A percentile compares a stretch with the other conserved stretches of the same genome.
Evolutionary conservation across 2,797 vertebrate species (phyloP).

Genomic region (Mionectes olivaceus): DNA sequence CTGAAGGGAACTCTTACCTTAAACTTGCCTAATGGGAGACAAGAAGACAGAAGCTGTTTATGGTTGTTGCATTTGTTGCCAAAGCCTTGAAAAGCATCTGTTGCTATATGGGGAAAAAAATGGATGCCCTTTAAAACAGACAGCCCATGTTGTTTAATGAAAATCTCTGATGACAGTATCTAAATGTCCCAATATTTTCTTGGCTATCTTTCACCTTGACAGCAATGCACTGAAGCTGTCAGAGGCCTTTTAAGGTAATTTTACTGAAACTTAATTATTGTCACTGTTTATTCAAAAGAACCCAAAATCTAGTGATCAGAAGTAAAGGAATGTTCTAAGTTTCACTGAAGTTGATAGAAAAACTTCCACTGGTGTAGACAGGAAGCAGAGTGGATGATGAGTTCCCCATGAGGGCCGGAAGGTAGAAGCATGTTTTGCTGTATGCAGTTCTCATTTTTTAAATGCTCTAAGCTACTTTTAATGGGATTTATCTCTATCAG

Average conservation of each 20-base stretch:
- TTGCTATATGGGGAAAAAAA: neutral
- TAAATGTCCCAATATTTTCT: neutral
- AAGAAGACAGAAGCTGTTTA: neutral
- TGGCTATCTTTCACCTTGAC: neutral
- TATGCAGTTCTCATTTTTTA: neutral
- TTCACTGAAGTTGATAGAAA: neutral
- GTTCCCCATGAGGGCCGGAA: neutral
- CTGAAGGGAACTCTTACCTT: neutral
- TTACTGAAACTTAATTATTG: conserved; percentile 39
- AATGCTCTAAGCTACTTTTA: neutral
- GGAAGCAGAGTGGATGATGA: neutral
- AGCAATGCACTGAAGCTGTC: conserved; percentile 6
- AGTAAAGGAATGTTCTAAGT: neutral
- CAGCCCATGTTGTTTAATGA: neutral
- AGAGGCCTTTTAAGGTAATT: conserved; percentile 5
- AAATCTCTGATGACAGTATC: neutral
- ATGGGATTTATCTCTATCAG: neutral
- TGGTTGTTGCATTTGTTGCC: neutral
- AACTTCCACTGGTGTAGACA: neutral
- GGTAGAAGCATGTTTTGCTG: neutral
- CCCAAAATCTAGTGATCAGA: neutral
- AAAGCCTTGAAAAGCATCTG: neutral
- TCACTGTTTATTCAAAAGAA: conserved; percentile 36
- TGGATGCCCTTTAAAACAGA: neutral
- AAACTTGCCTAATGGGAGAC: neutral